phyloP scores from a whole-genome alignment of 1,140 invertebrate species.

The Bilobella aurantiaca region DNA sequence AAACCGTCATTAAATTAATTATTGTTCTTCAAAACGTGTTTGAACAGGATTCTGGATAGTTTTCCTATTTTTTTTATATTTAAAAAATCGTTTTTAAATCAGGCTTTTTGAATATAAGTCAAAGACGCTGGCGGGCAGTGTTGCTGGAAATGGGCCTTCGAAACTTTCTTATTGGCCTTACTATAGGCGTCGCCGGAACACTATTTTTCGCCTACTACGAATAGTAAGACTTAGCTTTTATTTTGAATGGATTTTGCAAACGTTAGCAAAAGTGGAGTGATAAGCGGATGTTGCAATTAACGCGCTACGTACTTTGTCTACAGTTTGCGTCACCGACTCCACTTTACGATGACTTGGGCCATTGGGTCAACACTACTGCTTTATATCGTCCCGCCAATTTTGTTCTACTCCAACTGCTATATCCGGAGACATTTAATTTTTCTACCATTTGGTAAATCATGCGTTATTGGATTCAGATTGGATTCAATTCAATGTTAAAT shows the following conservation, averaged over 20 bases:
- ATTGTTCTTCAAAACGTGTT: neutral
- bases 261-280: neutral
- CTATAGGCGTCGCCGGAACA: neutral
- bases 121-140: neutral
- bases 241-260: neutral
- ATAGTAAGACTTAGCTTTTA: slow-evolving; percentile 5
- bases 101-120: neutral
- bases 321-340: neutral
- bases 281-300: too few species aligned
- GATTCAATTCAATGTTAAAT: too few species aligned
- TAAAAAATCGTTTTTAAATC: too few species aligned
- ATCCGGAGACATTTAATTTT: neutral
- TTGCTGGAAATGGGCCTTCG: neutral
- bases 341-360: neutral
- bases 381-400: neutral
- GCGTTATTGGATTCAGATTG: too few species aligned
- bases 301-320: neutral
- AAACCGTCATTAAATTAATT: too few species aligned
- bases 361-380: neutral
- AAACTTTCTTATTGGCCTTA: slow-evolving; percentile 5
- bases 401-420: slow-evolving; percentile 3
- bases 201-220: slow-evolving; percentile 1
- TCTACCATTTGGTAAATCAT: slow-evolving; percentile 9
- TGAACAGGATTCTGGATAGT: too few species aligned
- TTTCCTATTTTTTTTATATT: too few species aligned